These are phyloP conservation scores for Drosophila ustulata DNA, from an alignment of 2,888 invertebrate species.

Conservation along the genomic window DNA sequence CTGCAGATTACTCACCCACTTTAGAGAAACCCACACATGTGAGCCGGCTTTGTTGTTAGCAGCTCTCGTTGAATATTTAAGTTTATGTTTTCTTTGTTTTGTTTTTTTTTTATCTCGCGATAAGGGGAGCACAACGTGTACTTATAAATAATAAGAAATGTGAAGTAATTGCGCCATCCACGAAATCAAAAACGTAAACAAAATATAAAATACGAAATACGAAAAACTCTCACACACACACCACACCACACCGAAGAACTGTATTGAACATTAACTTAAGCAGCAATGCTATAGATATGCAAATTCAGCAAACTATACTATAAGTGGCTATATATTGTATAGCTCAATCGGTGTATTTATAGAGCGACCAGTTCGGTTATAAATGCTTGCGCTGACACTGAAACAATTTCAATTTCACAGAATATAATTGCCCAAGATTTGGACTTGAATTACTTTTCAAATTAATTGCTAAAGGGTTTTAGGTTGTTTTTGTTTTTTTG, in stretches of 20 bases:
- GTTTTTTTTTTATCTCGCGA: conserved; percentile 36
- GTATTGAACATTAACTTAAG: conserved; percentile 15
- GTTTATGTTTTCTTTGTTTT: conserved; percentile 26
- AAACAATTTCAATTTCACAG: conserved; percentile 46
- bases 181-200: conserved; percentile 13
- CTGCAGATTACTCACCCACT: conserved; percentile 77
- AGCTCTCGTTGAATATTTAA: conserved; percentile 41
- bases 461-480: conserved; percentile 32
- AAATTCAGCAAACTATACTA: conserved; percentile 19
- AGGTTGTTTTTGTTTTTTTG: not conserved
- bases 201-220: conserved; percentile 2
- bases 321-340: conserved; percentile 14
- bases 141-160: conserved; percentile 21
- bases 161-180: conserved; percentile 44
- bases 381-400: conserved; percentile 47
- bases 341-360: conserved; percentile 32
- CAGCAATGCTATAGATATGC: conserved; percentile 23
- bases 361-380: conserved; percentile 32
- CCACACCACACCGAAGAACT: conserved; percentile 7
- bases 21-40: conserved; percentile 79
- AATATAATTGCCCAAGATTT: conserved; percentile 43
- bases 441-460: conserved; percentile 28
- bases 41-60: conserved; percentile 68
- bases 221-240: conserved; percentile 20
- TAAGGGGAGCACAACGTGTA: conserved; percentile 30